Evolutionary conservation across 2,113 vertebrate genomes (phyloP), one percentile per base, ranked within the genome.

Genomic region (Speoplatyrhinus poulsoni): DNA sequence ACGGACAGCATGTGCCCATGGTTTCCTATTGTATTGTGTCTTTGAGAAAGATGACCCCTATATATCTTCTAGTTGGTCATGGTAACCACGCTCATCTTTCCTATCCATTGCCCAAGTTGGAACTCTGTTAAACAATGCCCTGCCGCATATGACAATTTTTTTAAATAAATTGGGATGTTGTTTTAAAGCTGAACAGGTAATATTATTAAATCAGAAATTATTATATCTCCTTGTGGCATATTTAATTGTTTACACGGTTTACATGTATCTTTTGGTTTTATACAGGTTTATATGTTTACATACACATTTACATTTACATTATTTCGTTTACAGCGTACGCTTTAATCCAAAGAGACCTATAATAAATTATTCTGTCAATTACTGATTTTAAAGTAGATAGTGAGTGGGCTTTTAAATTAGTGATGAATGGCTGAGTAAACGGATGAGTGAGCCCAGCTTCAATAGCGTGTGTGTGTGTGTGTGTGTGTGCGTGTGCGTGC

Each of bases 11-110:
- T 82, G 63, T 88, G 78, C 62, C 79, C 77, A 83, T 85, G 78
- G 79, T 71, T 72, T 75, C 75, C 82, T 63, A 73, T 84, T 87
- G 83, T 88, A 59, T 73, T 65, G 67, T 60, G 80, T 26, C 74
- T 77, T 12, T 60, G 79, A 80, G 79, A 86, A 74, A 53, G 70
- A 61, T 80, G 79, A 87, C 79, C 80, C 83, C 77, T 85, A 80
- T 85, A 89, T 81, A 77, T 83, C 26, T 26, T 26, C 26, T 26
- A 26, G 26, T 77, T 67, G 68, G 73, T 76, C 63, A 56, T 70
- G 73, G 75, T 83, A 73, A 83, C 82, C 79, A 26, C 76, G 80
- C 54, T 15, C 69, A 0, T 80, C 82, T 46, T 82, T 83, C 81
- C 74, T 84, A 68, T 69, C 58, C 5, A 1, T 53, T 41, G 49